phyloP scores from a whole-genome alignment of 2,113 vertebrate species.

The Lepisosteus oculatus region DNA sequence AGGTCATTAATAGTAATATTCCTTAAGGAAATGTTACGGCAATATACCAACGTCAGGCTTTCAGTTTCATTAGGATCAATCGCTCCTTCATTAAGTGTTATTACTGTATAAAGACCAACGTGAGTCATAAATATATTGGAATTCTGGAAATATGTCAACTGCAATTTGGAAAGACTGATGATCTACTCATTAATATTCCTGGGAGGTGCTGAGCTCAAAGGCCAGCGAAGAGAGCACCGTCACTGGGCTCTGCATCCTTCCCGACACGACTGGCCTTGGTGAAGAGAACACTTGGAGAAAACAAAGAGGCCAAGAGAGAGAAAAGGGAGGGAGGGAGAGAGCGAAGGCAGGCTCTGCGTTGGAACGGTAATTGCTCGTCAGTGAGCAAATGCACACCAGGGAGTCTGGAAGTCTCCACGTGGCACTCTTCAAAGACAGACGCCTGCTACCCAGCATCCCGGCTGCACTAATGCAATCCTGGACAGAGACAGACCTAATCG shows the following conservation, averaged over 20 bases:
- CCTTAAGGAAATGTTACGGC: background rate
- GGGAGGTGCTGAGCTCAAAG: conserved; percentile 9
- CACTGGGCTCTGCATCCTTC: conserved; percentile 2
- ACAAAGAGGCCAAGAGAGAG: background rate
- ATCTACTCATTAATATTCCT: conserved; percentile 7
- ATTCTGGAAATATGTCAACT: conserved; percentile 12
- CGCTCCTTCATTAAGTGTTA: background rate
- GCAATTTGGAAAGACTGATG: conserved; percentile 13
- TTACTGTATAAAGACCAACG: conserved; percentile 13
- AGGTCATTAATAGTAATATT: background rate
- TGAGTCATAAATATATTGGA: background rate
- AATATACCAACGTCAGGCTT: background rate
- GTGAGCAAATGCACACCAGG: no score
- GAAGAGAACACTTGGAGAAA: background rate
- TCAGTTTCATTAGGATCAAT: background rate
- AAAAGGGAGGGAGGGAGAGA: no score
- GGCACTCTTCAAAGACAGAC: no score
- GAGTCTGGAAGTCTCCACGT: no score
- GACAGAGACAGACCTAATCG: no score
- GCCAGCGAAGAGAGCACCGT: conserved; percentile 9
- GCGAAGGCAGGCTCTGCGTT: no score
- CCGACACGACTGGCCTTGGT: background rate
- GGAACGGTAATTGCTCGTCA: no score
- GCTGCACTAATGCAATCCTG: no score
- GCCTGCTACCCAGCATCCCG: no score